Evolutionary conservation across 1,140 invertebrate genomes (phyloP), one percentile per base, ranked within the genome.

Genomic region (Dendrolimus kikuchii): DNA sequence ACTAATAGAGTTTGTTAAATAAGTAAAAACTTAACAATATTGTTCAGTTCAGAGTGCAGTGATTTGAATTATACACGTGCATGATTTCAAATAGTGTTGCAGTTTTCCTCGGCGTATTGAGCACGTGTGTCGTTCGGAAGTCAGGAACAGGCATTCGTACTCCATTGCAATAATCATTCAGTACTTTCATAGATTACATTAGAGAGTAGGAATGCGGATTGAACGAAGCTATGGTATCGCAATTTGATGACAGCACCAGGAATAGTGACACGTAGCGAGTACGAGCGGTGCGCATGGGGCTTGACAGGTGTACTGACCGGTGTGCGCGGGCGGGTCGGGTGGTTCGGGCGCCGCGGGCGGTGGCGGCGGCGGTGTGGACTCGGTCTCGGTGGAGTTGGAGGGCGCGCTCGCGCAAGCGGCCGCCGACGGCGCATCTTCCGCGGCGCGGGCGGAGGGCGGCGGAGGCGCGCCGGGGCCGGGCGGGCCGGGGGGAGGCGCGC

Each of bases 401-500:
- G 71, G 75, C 75, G 80, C 80, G 72, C 65, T 70, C 65, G 79
- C 77, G 77, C 75, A 72, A 53, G 73, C 71, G 68, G 67, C 61
- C 77, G 75, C 74, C 69, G 77, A 57, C 74, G 77, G 71, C 71
- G 73, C 79, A 78, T 79, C 71, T 72, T 80, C 77, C 65, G 77
- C 72, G 72, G 73, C 73, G 75, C 71, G 74, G 71, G 74, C 69
- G 71, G 70, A 60, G 67, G 64, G 63, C 63, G 68, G 68, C 67
- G 69, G 66, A 61, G 63, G 63, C 65, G 64, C 64, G 58, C 57
- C 62, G 62, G 56, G 56, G 59, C 62, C 68, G 69, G 71, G 57
- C 63, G 77, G 69, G 80, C 74, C 77, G 77, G 76, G 76, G 77
- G 77, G 77, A 71, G 78, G 76, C 67, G 81, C 78, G 63, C 81